Evolutionary conservation across 2,797 vertebrate genomes (phyloP).

Genomic region (Acomys russatus): DNA sequence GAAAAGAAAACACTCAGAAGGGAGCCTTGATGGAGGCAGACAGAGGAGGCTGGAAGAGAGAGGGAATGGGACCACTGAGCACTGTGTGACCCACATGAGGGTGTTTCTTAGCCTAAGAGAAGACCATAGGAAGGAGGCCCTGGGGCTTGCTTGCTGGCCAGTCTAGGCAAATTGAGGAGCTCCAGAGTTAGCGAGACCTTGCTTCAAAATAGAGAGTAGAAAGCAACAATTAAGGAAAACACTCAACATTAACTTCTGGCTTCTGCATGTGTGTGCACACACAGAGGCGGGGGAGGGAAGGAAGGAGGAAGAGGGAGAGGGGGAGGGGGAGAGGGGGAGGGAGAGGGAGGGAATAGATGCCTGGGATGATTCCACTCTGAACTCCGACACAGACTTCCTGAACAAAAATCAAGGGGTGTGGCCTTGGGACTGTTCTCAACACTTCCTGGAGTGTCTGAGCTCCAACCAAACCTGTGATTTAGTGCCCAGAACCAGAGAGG

Average conservation of each 20-base stretch:
- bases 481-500: not conserved
- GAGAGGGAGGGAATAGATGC: not conserved
- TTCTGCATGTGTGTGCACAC: not conserved
- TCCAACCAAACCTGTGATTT: not conserved
- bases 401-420: not conserved
- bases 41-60: not conserved
- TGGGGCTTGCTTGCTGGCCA: not conserved
- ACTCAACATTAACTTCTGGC: not conserved
- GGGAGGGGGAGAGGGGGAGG: not conserved
- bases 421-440: not conserved
- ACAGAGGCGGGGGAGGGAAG: not conserved
- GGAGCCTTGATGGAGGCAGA: not conserved
- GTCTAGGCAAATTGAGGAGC: not conserved
- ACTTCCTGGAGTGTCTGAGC: not conserved
- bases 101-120: not conserved
- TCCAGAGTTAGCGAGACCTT: not conserved
- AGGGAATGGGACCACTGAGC: not conserved
- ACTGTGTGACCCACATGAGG: not conserved
- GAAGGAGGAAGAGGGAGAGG: not conserved
- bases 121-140: not conserved
- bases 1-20: not conserved
- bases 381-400: not conserved
- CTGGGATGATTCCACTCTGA: not conserved
- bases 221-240: not conserved
- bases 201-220: not conserved